Percentiles rank a stretch among this genome's conserved stretches.
Conservation (phyloP, 2,888 invertebrate genomes). For the Erebia epiphron region DNA sequence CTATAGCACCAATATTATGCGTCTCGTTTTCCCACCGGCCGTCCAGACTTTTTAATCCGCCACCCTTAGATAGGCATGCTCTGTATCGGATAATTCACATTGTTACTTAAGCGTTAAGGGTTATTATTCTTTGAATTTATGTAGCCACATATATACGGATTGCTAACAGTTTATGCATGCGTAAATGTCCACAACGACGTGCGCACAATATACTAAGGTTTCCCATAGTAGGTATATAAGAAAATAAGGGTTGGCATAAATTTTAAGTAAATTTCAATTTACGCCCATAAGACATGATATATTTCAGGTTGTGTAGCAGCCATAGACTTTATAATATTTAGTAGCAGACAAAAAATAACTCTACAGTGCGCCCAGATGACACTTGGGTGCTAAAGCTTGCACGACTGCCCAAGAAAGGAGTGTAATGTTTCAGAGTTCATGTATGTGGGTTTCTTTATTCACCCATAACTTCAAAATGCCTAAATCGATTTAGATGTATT, state of each 20-base stretch:
- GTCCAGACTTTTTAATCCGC: conserved; percentile 46
- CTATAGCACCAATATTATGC: conserved; percentile 57
- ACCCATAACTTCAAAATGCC: no score
- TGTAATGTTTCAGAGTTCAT: no score
- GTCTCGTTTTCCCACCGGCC: conserved; percentile 61
- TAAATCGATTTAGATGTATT: no score
- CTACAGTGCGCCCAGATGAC: no score
- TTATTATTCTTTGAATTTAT: conserved; percentile 27
- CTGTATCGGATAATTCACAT: conserved; percentile 23
- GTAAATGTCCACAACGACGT: conserved; percentile 39
- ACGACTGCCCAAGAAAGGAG: no score
- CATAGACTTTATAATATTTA: no score
- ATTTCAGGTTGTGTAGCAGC: no score
- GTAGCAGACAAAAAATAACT: no score
- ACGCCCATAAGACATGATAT: no score
- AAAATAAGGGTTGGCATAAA: conserved; percentile 30
- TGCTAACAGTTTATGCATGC: conserved; percentile 45
- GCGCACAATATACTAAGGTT: conserved; percentile 38
- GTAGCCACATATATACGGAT: conserved; percentile 32
- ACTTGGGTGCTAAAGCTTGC: no score
- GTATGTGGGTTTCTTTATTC: no score
- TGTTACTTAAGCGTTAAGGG: conserved; percentile 24
- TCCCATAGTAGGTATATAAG: conserved; percentile 31
- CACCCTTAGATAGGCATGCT: conserved; percentile 11
- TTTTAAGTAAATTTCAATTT: neutral